Evolutionary conservation across 2,797 vertebrate genomes (phyloP), one percentile per base, ranked within the genome.

Genomic region (Brachyalestes nurse): DNA sequence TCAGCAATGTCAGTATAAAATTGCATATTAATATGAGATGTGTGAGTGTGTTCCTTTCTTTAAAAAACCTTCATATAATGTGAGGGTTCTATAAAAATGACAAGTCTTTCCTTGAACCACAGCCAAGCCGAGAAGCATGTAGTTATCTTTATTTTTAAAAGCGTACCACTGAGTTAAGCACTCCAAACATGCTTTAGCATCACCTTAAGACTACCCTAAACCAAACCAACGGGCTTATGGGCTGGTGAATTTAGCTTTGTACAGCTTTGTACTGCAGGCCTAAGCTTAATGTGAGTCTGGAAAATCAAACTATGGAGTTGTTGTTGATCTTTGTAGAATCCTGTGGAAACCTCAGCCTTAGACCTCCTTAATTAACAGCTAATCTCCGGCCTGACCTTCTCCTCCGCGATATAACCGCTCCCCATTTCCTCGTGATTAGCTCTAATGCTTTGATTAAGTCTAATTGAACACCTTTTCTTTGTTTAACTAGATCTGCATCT

Each of bases 391-490:
- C 47, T 82, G 58, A 72, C 66, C 60, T 65, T 77, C 74, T 72
- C 53, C 38, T 42, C 47, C 7, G 14, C 21, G 58, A 62, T 28
- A 72, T 62, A 45, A 2, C 65, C 12, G 28, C 34, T 62, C 58
- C 65, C 58, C 23, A 64, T 70, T 21, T 79, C 58, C 21, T 34
- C 60, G 73, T 82, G 79, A 84, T 81, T 81, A 81, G 58, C 58
- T 19, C 75, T 79, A 82, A 82, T 84, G 57, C 75, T 73, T 28
- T 61, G 78, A 77, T 84, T 77, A 45, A 67, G 69, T 66, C 47
- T 75, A 82, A 82, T 82, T 75, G 66, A 78, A 75, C 49, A 71
- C 74, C 78, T 82, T 78, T 78, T 45, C 62, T 67, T 40, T 7
- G 9, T 47, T 69, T 69, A 69, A 69, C 40, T 21, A 47, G 19